phyloP scores from a whole-genome alignment of 2,113 vertebrate genomes.

The Pomatostomus ruficeps region DNA sequence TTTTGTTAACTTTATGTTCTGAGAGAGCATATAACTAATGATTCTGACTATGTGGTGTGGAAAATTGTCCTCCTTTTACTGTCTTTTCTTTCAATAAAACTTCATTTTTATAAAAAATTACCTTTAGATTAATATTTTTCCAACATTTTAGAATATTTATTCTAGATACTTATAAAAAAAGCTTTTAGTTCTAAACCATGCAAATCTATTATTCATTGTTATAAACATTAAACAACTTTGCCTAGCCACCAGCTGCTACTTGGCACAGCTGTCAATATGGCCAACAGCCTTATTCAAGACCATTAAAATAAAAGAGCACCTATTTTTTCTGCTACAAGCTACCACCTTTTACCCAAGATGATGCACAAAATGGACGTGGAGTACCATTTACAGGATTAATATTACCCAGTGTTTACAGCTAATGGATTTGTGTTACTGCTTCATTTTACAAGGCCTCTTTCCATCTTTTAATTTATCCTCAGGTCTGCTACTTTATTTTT shows the following conservation, averaged over 20 bases:
- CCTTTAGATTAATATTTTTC: not conserved
- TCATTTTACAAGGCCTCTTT: conserved; percentile 46
- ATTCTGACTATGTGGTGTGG: not conserved
- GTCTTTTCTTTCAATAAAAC: not conserved
- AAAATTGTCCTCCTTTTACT: not conserved
- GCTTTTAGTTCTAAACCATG: not conserved
- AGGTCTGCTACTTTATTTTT: conserved; percentile 47
- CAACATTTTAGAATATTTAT: not conserved
- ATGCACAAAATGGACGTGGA: not conserved
- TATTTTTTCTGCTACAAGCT: conserved; percentile 47
- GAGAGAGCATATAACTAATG: not conserved
- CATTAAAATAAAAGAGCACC: conserved; percentile 39
- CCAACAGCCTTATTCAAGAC: conserved; percentile 28
- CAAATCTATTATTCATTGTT: not conserved
- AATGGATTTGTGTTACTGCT: conserved; percentile 44
- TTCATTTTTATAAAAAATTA: not conserved
- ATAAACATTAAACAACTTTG: conserved; percentile 22
- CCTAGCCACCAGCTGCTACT: conserved; percentile 2
- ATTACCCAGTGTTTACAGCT: conserved; percentile 35
- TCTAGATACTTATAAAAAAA: not conserved
- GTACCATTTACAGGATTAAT: conserved; percentile 47
- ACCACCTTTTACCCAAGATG: conserved; percentile 46
- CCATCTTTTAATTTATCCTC: conserved; percentile 51
- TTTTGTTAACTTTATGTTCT: not conserved
- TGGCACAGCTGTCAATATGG: conserved; percentile 17